These are phyloP conservation scores for Ceyx erithaca DNA, from an alignment of 2,797 vertebrate species.

Conservation along the genomic window DNA sequence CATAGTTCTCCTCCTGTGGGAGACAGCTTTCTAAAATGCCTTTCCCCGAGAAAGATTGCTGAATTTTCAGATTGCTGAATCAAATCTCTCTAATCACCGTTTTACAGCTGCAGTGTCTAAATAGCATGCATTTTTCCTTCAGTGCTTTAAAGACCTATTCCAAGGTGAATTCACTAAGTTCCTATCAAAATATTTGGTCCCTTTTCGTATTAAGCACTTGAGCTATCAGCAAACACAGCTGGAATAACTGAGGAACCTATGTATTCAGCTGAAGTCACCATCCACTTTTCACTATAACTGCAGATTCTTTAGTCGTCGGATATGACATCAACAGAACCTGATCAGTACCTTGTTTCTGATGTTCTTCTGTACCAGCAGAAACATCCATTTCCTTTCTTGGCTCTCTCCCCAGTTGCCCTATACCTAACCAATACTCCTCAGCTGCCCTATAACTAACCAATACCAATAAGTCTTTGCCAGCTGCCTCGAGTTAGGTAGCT, in stretches of 20 bases:
- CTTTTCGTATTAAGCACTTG: not conserved
- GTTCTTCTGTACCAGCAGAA: not conserved
- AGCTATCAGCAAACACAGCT: slow-evolving; percentile 13
- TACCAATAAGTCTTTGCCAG: not conserved
- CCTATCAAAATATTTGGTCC: not conserved
- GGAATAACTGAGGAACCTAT: slow-evolving; percentile 8
- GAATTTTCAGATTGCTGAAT: slow-evolving; percentile 33
- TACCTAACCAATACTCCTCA: not conserved
- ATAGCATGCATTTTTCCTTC: not conserved
- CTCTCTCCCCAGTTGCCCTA: not conserved
- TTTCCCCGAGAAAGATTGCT: too few relatives aligned
- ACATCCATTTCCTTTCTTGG: not conserved
- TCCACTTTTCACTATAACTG: not conserved
- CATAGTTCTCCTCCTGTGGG: not conserved
- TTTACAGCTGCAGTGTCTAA: slow-evolving; percentile 35
- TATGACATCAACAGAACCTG: not conserved
- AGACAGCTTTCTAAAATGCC: slow-evolving; percentile 16
- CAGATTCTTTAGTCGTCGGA: not conserved
- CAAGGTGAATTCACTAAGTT: slow-evolving; percentile 39
- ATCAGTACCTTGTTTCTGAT: not conserved
- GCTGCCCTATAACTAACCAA: not conserved
- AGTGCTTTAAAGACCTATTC: not conserved
- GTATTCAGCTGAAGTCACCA: slow-evolving; percentile 5
- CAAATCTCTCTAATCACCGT: not conserved
- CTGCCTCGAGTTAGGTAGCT: not conserved